Evolutionary conservation across 2,888 invertebrate genomes (phyloP).

Genomic region (Melikaiella ostensackeni): DNA sequence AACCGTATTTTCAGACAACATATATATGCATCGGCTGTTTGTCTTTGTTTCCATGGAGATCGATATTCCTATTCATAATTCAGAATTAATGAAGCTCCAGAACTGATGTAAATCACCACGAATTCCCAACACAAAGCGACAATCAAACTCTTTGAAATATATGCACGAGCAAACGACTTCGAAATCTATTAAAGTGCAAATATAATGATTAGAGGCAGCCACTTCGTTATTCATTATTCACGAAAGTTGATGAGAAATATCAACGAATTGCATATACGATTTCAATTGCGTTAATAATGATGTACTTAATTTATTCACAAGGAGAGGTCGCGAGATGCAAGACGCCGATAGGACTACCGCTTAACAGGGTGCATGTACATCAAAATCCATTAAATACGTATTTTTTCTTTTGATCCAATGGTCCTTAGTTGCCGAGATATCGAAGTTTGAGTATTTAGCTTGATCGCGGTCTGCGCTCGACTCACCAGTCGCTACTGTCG

Average conservation of each 20-base stretch:
- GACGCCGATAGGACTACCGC: no score
- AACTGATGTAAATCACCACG: slow-evolving; percentile 16
- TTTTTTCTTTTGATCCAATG: no score
- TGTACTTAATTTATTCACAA: no score
- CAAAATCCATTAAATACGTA: no score
- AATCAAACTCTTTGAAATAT: slow-evolving; percentile 12
- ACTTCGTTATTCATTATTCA: not conserved
- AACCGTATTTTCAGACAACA: slow-evolving; percentile 9
- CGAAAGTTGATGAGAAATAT: slow-evolving; percentile 4
- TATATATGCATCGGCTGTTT: slow-evolving; percentile 18
- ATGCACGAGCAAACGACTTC: slow-evolving; percentile 1
- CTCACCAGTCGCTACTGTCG: no score
- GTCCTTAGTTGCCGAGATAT: no score
- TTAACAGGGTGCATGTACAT: no score
- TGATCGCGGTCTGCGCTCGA: no score
- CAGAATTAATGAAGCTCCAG: not conserved
- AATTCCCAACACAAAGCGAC: slow-evolving; percentile 14
- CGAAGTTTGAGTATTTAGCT: no score
- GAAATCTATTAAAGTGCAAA: not conserved
- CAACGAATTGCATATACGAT: not conserved
- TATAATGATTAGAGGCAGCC: not conserved
- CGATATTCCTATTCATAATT: slow-evolving; percentile 29
- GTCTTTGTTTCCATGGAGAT: slow-evolving; percentile 1
- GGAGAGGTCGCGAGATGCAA: no score
- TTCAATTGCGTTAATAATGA: not conserved